Percentiles rank a stretch among this genome's conserved stretches.
phyloP scores from a whole-genome alignment of 2,113 vertebrate species.

The Sorex fumeus region DNA sequence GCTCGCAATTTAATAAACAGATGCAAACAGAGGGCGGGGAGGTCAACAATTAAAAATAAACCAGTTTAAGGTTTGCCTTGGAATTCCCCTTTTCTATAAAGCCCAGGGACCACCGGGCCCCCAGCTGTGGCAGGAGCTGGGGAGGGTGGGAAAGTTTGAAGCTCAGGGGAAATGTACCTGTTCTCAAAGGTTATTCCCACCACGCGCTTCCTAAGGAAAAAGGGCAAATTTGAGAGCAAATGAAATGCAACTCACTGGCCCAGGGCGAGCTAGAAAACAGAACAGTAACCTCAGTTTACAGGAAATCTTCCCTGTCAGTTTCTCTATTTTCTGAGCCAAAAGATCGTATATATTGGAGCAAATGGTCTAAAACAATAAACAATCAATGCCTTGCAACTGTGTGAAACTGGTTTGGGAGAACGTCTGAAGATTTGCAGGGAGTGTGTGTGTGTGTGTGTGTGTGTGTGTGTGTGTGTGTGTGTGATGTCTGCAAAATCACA shows the following conservation, averaged over 20 bases:
- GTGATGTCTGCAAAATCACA: neutral
- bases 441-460: neutral
- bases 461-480: neutral
- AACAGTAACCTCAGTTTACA: neutral
- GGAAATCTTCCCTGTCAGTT: neutral
- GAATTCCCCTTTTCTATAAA: slow-evolving; percentile 80
- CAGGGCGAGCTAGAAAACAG: neutral
- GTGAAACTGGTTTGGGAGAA: neutral
- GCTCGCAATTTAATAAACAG: slow-evolving; percentile 89
- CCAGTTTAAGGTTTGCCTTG: slow-evolving; percentile 77
- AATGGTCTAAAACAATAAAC: neutral
- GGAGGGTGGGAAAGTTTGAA: slow-evolving; percentile 47
- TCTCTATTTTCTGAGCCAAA: neutral
- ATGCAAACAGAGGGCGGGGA: slow-evolving; percentile 87
- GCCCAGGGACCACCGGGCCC: slow-evolving; percentile 71
- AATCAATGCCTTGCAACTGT: neutral
- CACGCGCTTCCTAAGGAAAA: neutral
- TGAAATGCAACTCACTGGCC: neutral
- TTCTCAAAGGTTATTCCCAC: neutral
- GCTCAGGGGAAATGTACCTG: slow-evolving; percentile 42
- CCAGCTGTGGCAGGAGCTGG: slow-evolving; percentile 49
- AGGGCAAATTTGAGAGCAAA: neutral
- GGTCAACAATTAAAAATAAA: slow-evolving; percentile 88
- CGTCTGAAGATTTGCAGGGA: neutral
- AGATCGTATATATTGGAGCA: neutral